These are phyloP conservation scores for Geotrypetes seraphini DNA, from an alignment of 2,797 vertebrate genomes.

Conservation along the genomic window DNA sequence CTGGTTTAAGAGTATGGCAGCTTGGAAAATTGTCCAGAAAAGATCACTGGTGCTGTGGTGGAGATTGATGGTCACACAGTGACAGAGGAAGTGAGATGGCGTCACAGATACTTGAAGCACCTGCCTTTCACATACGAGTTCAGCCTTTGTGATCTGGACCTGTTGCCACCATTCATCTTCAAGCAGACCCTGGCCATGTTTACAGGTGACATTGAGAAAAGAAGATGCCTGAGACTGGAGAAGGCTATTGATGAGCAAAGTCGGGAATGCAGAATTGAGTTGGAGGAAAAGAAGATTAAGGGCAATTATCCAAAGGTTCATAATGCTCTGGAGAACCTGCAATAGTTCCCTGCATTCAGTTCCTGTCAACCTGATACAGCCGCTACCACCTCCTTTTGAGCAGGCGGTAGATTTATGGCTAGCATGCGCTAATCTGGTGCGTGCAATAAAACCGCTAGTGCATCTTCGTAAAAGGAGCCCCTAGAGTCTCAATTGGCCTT, in stretches of 20 bases:
- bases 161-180: conserved; percentile 82
- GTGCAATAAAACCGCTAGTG: too few relatives aligned
- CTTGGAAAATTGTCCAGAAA: conserved; percentile 84
- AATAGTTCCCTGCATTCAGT: conserved; percentile 92
- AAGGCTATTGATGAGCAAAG: conserved; percentile 89
- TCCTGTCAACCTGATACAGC: conserved; percentile 42
- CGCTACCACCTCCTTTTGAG: too few relatives aligned
- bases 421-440: too few relatives aligned
- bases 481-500: too few relatives aligned
- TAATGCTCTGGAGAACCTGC: conserved; percentile 90
- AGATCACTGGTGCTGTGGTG: conserved; percentile 84
- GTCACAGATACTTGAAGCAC: conserved; percentile 88
- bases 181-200: conserved; percentile 87
- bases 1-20: conserved; percentile 85
- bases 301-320: conserved; percentile 93
- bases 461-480: too few relatives aligned
- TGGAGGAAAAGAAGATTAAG: conserved; percentile 93
- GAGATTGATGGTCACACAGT: conserved; percentile 89
- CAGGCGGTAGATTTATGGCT: too few relatives aligned
- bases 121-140: conserved; percentile 95
- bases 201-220: conserved; percentile 89
- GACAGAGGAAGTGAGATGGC: conserved; percentile 90
- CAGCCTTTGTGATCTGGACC: conserved; percentile 88
- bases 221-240: conserved; percentile 85
- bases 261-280: conserved; percentile 86